phyloP scores from a whole-genome alignment of 2,113 vertebrate species.

The Prunella fulvescens region DNA sequence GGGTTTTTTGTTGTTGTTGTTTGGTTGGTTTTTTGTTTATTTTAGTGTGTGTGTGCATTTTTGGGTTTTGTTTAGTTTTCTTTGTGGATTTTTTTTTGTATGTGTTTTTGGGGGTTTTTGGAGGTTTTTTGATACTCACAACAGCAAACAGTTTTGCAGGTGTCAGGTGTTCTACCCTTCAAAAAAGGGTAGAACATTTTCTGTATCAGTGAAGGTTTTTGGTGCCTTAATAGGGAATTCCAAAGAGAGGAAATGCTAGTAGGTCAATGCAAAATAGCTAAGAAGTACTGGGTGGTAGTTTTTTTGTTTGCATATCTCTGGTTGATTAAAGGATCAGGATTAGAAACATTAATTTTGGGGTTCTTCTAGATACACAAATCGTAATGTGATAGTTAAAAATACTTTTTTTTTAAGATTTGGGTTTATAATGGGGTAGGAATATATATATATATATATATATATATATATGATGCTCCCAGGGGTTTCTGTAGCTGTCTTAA shows the following conservation, averaged over 20 bases:
- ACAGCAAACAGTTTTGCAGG: accelerated
- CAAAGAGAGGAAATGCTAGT: background rate
- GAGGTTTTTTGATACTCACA: background rate
- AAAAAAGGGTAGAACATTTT: background rate
- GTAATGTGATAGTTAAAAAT: background rate
- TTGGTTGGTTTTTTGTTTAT: background rate
- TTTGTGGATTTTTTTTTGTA: too few relatives aligned
- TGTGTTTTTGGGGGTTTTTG: background rate
- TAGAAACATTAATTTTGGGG: background rate
- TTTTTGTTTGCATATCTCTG: background rate
- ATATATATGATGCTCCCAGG: background rate
- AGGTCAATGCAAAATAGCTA: background rate
- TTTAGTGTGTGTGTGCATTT: background rate
- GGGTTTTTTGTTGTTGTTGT: too few relatives aligned
- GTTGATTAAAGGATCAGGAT: background rate
- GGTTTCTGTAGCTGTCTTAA: background rate
- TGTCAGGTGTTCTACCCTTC: background rate
- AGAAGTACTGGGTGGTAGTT: background rate
- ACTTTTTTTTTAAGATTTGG: background rate
- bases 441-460: too few relatives aligned
- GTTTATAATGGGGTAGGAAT: background rate
- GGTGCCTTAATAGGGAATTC: background rate
- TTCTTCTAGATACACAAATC: background rate
- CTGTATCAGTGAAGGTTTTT: accelerated
- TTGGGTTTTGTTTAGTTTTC: background rate